Evolutionary conservation across 2,797 vertebrate genomes (phyloP).

Genomic region (Phrynocephalus vlangalii): DNA sequence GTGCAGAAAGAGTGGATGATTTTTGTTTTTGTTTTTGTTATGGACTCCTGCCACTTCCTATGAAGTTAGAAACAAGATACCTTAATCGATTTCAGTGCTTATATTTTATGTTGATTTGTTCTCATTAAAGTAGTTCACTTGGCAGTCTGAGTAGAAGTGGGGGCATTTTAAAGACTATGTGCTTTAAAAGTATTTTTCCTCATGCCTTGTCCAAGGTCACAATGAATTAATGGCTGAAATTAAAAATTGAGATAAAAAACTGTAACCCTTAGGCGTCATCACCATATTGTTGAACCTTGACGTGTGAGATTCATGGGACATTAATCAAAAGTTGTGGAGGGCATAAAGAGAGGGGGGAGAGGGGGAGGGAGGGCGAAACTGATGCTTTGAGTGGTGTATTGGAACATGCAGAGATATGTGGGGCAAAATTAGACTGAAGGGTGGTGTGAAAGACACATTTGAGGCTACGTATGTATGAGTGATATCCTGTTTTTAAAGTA

Average conservation of each 20-base stretch:
- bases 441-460: not conserved
- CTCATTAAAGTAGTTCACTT: not conserved
- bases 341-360: no score
- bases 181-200: not conserved
- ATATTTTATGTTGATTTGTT: not conserved
- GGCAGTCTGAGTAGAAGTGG: not conserved
- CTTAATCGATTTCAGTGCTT: not conserved
- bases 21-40: not conserved
- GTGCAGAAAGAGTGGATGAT: not conserved
- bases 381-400: not conserved
- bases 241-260: not conserved
- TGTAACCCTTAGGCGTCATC: not conserved
- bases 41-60: conserved; percentile 6
- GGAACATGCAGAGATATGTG: not conserved
- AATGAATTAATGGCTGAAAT: not conserved
- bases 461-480: not conserved
- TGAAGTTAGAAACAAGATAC: not conserved
- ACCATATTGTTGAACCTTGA: not conserved
- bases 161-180: not conserved
- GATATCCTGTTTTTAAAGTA: not conserved
- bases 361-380: not conserved
- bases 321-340: not conserved
- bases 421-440: not conserved
- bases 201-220: not conserved
- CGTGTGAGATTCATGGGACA: not conserved